Evolutionary conservation across 1,140 invertebrate species (phyloP), one percentile per base, ranked within the genome.

Genomic region (Drosophila chauvacae): DNA sequence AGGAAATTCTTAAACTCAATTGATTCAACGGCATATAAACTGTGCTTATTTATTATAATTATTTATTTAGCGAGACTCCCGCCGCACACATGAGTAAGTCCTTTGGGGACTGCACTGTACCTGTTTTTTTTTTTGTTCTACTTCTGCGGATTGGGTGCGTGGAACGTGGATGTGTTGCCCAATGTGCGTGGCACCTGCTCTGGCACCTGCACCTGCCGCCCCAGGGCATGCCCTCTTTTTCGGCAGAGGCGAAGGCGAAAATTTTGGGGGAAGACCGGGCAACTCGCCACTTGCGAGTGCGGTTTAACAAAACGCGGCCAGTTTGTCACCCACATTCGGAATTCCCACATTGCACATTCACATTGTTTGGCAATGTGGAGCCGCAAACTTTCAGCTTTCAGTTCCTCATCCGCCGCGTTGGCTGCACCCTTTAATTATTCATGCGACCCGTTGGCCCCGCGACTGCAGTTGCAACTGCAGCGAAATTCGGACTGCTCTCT

Each of bases 341-440:
- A 44, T 53, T 47, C 61, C 56, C 66, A 64, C 65, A 62, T 72
- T 39, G 71, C 16, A 41, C 56, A 72, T 69, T 47, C 20, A 47
- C 61, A 77, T 84, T 84, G 81, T 80, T 80, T 73, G 71, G 33
- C 66, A 23, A 23, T 50, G 56, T 4, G 26, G 37, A 51, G 10
- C 59, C 51, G 28, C 58, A 33, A 64, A 64, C 37, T 58, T 42
- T 35, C 20, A 11, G 20, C 39, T 23, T 23, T 23, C 23, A 23
- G 23, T 28, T 14, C 50, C 50, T 26, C 18, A 35, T 20, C 45
- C 20, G 16, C 18, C 23, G n/a, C 9, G 20, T 9, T 41, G 48
- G 23, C 14, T 14, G 30, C 59, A 10, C 63, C 61, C 47, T 60
- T 80, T 72, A 73, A 85, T 85, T 84, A 84, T 85, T 77, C 81